Evolutionary conservation across 2,888 invertebrate genomes (phyloP), one percentile per base, ranked within the genome.

Genomic region (Torymus aiolomorphi): DNA sequence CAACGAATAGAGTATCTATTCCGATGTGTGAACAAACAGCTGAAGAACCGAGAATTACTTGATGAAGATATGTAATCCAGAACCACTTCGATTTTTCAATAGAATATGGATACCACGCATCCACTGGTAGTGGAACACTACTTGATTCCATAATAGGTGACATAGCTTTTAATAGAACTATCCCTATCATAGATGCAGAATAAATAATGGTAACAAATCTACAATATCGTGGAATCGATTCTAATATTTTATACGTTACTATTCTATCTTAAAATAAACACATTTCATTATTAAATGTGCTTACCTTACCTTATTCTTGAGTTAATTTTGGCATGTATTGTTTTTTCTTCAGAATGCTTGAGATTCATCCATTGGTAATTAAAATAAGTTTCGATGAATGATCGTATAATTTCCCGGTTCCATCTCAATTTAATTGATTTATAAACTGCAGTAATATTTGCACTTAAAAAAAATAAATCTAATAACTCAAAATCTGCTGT

Each of bases 31-130:
- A 20, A 8, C 57, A 54, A 1, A 77, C 16, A 3, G 73, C 65
- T 16, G 80, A 80, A 24, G 69, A 62, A 12, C 77, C 77, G 49
- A 77, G 74, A 51, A 77, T 65, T 0, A 70, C 20, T 51, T 80
- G 70, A 49, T 80, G 77, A 8, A 77, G 59, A 24, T 80, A 80
- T 0, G 77, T 74, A 16, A 77, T 1, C 77, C 80, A 80, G 52
- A 70, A 80, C 63, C 63, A 80, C 3, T 42, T 31, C 8, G 51
- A n/a, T 14, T 80, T 74, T 61, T 80, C 74, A 3, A 77, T 12
- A 2, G 59, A 12, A 52, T 77, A 80, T 18, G 77, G 77, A 51
- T 80, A 80, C 74, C 57, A 69, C n/a, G 73, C 77, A 42, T 77
- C 73, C n/a, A 80, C 77, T 14, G 80, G 77, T 31, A 80, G 24